These are phyloP conservation scores for Syngnathus floridae DNA, from an alignment of 2,113 vertebrate species.

Conservation along the genomic window DNA sequence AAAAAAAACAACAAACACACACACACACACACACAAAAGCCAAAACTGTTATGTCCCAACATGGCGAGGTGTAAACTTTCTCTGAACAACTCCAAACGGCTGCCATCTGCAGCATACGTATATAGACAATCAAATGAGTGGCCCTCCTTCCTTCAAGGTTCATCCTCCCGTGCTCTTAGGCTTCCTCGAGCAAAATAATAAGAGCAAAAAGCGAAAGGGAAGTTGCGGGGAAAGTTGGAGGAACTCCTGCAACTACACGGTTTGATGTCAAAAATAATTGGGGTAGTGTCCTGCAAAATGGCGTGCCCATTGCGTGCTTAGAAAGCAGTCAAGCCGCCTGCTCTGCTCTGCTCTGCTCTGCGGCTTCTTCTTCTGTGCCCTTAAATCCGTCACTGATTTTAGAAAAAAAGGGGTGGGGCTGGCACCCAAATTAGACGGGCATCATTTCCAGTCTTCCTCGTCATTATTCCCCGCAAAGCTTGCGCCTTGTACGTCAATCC, in stretches of 20 bases:
- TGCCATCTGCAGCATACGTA: conserved; percentile 35
- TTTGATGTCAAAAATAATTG: conserved; percentile 36
- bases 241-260: background rate
- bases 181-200: conserved; percentile 3
- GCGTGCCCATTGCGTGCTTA: conserved; percentile 19
- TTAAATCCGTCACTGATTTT: conserved; percentile 37
- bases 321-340: conserved; percentile 15
- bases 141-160: background rate
- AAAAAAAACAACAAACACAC: background rate
- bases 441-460: too few relatives aligned
- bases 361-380: conserved; percentile 13
- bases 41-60: conserved; percentile 37
- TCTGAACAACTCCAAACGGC: conserved; percentile 29
- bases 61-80: conserved; percentile 42
- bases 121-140: background rate
- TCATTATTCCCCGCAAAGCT: too few relatives aligned
- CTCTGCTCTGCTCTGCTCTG: conserved; percentile 1
- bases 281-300: conserved; percentile 10
- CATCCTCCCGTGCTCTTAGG: background rate
- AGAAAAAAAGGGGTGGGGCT: conserved; percentile 8
- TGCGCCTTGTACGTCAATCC: too few relatives aligned
- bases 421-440: too few relatives aligned
- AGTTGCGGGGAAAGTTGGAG: conserved; percentile 16
- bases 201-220: conserved; percentile 8
- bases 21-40: too few relatives aligned